phyloP scores from a whole-genome alignment of 2,888 invertebrate genomes.

The Aphidoletes aphidimyza region DNA sequence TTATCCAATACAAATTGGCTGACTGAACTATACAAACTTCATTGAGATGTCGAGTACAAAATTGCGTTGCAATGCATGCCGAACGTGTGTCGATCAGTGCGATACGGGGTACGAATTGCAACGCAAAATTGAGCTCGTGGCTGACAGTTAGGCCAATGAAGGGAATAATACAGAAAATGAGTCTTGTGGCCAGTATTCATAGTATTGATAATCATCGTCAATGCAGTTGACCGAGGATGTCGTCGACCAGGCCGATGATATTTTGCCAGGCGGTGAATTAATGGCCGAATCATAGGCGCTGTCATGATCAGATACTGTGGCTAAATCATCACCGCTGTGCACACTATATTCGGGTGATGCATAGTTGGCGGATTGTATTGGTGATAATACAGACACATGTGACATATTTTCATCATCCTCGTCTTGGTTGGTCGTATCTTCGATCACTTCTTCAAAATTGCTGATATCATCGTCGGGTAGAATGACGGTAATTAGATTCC shows the following conservation, averaged over 20 bases:
- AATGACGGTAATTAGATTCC: conserved; percentile 79
- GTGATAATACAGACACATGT: conserved; percentile 55
- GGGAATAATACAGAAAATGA: conserved; percentile 83
- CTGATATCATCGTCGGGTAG: conserved; percentile 72
- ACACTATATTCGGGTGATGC: conserved; percentile 33
- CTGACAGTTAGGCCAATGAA: conserved; percentile 70
- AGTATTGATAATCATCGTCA: conserved; percentile 20
- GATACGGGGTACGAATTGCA: too few species aligned
- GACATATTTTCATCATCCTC: conserved; percentile 62
- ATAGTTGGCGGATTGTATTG: conserved; percentile 53
- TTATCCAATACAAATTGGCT: too few species aligned
- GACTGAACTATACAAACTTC: too few species aligned
- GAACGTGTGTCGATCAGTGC: too few species aligned
- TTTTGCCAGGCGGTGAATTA: conserved; percentile 68
- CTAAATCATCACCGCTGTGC: conserved; percentile 58
- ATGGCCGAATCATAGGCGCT: conserved; percentile 74
- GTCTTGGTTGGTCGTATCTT: conserved; percentile 61
- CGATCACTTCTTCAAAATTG: conserved; percentile 66
- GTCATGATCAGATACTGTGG: conserved; percentile 67
- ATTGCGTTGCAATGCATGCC: too few species aligned
- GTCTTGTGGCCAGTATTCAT: conserved; percentile 66
- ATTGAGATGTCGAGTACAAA: too few species aligned
- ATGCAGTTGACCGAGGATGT: conserved; percentile 14
- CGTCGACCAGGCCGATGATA: conserved; percentile 1
- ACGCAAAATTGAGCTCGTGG: too few species aligned